Evolutionary conservation across 2,113 vertebrate genomes (phyloP).

Genomic region (Microtus montanus): DNA sequence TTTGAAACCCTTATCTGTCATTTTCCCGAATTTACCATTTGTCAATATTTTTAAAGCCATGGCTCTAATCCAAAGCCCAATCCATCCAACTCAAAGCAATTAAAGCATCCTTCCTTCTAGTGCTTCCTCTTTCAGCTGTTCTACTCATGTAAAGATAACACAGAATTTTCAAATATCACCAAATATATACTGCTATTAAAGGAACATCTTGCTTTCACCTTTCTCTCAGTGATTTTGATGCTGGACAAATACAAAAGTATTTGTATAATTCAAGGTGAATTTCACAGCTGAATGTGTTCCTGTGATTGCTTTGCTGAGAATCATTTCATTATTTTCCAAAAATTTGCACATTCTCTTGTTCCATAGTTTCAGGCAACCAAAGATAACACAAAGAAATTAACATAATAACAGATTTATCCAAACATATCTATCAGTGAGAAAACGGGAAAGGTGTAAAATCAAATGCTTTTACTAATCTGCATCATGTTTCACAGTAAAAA

Average conservation of each 20-base stretch:
- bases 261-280: slow-evolving; percentile 52
- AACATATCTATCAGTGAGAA: slow-evolving; percentile 37
- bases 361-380: slow-evolving; percentile 46
- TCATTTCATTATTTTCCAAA: slow-evolving; percentile 51
- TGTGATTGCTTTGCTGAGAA: slow-evolving; percentile 53
- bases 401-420: slow-evolving; percentile 58
- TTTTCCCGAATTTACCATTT: not conserved
- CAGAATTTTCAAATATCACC: not conserved
- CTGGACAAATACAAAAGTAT: slow-evolving; percentile 30
- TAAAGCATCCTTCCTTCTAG: not conserved
- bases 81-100: not conserved
- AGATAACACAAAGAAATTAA: slow-evolving; percentile 47
- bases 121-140: not conserved
- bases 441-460: slow-evolving; percentile 21
- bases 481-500: slow-evolving; percentile 67
- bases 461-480: slow-evolving; percentile 56
- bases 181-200: slow-evolving; percentile 21
- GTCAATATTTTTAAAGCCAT: slow-evolving; percentile 28
- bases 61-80: not conserved
- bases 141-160: not conserved
- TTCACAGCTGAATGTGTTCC: slow-evolving; percentile 54
- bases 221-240: not conserved
- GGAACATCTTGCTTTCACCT: not conserved
- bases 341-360: slow-evolving; percentile 54
- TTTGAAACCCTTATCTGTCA: slow-evolving; percentile 34